A percentile compares a stretch with the other conserved stretches of the same genome.
These are phyloP conservation scores for Prinia subflava DNA, from an alignment of 2,113 vertebrate genomes.

Conservation along the genomic window DNA sequence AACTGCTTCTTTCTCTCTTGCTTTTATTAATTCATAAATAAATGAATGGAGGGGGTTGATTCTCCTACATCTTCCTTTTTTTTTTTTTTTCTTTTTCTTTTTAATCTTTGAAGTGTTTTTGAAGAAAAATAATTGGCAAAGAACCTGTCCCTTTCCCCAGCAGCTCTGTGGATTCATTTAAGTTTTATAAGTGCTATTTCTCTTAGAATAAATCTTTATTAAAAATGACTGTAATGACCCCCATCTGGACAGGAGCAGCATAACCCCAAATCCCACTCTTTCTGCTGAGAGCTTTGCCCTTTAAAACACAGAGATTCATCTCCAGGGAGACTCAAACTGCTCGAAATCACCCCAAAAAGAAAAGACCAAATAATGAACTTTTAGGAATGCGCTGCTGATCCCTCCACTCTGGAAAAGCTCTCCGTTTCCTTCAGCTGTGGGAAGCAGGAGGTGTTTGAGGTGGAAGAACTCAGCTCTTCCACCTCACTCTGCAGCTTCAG, in stretches of 20 bases:
- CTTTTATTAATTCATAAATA: conserved; percentile 51
- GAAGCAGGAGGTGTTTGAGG: neutral
- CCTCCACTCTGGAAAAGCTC: neutral
- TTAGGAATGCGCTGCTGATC: accelerated
- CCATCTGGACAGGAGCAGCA: neutral
- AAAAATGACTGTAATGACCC: neutral
- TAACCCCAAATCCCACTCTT: neutral
- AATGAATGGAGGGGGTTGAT: neutral
- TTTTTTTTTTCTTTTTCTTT: too few relatives aligned
- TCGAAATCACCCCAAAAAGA: neutral
- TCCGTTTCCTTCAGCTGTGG: accelerated
- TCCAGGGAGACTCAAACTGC: neutral
- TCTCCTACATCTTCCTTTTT: neutral
- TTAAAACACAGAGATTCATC: neutral
- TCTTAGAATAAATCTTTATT: conserved; percentile 24
- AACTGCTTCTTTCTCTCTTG: conserved; percentile 13
- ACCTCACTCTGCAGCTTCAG: neutral
- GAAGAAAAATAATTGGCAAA: conserved; percentile 27
- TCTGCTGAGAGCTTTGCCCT: neutral
- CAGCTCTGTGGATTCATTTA: conserved; percentile 1
- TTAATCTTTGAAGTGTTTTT: conserved; percentile 30
- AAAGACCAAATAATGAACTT: neutral
- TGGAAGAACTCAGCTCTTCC: neutral
- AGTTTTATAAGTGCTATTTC: conserved; percentile 34
- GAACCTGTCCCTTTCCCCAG: conserved; percentile 1